Conservation (phyloP, 2,888 invertebrate species). For the Zygogramma bicolorata region DNA sequence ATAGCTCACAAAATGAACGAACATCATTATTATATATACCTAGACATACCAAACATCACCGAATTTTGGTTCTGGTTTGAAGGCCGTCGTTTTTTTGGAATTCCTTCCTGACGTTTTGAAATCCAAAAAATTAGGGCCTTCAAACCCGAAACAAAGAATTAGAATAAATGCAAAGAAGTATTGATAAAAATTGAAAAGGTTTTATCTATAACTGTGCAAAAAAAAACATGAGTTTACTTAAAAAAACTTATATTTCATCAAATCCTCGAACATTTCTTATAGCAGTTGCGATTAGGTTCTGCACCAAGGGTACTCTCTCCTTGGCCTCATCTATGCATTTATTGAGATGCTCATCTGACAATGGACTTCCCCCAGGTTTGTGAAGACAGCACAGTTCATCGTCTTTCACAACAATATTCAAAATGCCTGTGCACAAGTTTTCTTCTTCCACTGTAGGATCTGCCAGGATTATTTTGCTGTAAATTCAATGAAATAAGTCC, state of each 20-base stretch:
- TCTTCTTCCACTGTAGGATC: slow-evolving; percentile 90
- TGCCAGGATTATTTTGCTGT: slow-evolving; percentile 75
- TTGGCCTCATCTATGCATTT: slow-evolving; percentile 74
- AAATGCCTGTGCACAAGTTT: slow-evolving; percentile 76
- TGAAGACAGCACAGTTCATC: slow-evolving; percentile 74
- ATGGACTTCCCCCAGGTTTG: slow-evolving; percentile 81
- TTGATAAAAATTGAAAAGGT: no score
- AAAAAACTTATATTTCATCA: neutral
- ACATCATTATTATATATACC: no score
- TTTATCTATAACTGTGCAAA: no score
- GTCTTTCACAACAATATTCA: slow-evolving; percentile 77
- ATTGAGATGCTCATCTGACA: slow-evolving; percentile 71
- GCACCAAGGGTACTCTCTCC: slow-evolving; percentile 70
- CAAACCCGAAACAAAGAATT: no score
- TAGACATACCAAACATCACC: no score
- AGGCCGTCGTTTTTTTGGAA: no score
- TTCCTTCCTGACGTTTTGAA: no score
- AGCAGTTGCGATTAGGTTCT: slow-evolving; percentile 64
- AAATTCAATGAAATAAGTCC: slow-evolving; percentile 58
- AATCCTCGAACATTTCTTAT: slow-evolving; percentile 37
- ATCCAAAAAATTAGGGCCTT: no score
- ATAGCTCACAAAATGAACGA: no score
- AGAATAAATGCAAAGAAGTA: no score
- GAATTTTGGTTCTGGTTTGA: no score
- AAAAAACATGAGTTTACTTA: neutral